These are phyloP conservation scores for Pseudoatta argentina DNA, from an alignment of 1,140 invertebrate genomes.

Conservation along the genomic window DNA sequence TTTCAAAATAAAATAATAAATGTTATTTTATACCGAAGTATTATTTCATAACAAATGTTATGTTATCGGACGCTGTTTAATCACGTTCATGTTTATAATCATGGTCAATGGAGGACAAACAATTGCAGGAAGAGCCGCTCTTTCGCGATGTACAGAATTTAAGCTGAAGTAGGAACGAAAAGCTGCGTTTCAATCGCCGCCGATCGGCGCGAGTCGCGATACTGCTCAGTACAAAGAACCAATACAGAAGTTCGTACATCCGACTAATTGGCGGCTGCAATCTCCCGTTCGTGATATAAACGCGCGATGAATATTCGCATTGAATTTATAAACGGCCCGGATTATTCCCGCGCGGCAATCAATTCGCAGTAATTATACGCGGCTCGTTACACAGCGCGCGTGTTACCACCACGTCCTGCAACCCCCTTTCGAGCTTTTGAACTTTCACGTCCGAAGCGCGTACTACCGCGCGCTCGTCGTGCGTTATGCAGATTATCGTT, in stretches of 20 bases:
- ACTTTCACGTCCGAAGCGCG: constrained; percentile 28
- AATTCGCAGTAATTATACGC: constrained; percentile 67
- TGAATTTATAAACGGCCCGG: constrained; percentile 55
- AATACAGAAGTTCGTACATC: constrained; percentile 38
- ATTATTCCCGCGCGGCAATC: constrained; percentile 63
- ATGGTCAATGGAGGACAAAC: not conserved
- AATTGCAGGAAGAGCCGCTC: not conserved
- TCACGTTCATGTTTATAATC: not conserved
- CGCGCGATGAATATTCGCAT: constrained; percentile 63
- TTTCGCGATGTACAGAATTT: not conserved
- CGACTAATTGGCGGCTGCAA: constrained; percentile 47
- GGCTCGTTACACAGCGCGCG: constrained; percentile 48
- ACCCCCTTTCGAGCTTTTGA: constrained; percentile 57
- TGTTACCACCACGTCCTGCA: constrained; percentile 4
- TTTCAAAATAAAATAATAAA: not conserved
- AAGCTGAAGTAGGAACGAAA: not conserved
- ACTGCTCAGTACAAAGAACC: constrained; percentile 38
- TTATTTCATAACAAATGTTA: not conserved
- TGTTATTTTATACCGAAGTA: too few species aligned
- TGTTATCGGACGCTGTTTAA: not conserved
- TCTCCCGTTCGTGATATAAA: constrained; percentile 51
- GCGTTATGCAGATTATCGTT: constrained; percentile 62
- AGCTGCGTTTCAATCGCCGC: not conserved
- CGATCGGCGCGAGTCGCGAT: not conserved
- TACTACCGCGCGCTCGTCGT: not conserved